phyloP scores from a whole-genome alignment of 2,888 invertebrate genomes.

The Steinernema scapterisci region DNA sequence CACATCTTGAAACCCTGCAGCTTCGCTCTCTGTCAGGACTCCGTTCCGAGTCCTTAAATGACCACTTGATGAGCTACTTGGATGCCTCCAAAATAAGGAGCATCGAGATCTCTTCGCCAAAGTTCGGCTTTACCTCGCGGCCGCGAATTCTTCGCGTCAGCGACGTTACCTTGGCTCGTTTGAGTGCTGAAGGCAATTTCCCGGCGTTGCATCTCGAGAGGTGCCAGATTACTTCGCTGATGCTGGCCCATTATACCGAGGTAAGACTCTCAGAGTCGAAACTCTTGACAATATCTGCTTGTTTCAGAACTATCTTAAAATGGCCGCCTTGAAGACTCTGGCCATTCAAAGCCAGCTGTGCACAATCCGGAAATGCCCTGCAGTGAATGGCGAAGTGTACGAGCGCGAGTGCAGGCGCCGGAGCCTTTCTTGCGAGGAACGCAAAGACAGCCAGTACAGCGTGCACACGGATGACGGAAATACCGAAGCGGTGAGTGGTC shows the following conservation, averaged over 20 bases:
- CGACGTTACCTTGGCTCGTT: conserved; percentile 12
- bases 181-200: conserved; percentile 7
- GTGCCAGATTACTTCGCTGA: conserved; percentile 26
- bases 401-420: conserved; percentile 9
- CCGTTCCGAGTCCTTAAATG: background rate
- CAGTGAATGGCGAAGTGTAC: background rate
- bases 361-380: conserved; percentile 3
- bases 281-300: no score
- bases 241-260: conserved; percentile 23
- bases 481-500: conserved; percentile 20
- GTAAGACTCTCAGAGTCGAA: background rate
- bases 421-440: conserved; percentile 20
- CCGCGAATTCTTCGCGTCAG: conserved; percentile 10
- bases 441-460: background rate
- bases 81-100: background rate
- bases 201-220: conserved; percentile 10
- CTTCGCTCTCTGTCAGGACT: conserved; percentile 4
- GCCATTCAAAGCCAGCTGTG: background rate
- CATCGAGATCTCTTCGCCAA: conserved; percentile 21
- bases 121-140: background rate
- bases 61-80: conserved; percentile 1
- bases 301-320: conserved; percentile 9
- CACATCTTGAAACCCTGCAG: conserved; percentile 5
- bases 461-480: conserved; percentile 8
- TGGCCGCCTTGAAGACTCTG: background rate